These are phyloP conservation scores for Entelurus aequoreus DNA, from an alignment of 2,113 vertebrate species.

Conservation along the genomic window DNA sequence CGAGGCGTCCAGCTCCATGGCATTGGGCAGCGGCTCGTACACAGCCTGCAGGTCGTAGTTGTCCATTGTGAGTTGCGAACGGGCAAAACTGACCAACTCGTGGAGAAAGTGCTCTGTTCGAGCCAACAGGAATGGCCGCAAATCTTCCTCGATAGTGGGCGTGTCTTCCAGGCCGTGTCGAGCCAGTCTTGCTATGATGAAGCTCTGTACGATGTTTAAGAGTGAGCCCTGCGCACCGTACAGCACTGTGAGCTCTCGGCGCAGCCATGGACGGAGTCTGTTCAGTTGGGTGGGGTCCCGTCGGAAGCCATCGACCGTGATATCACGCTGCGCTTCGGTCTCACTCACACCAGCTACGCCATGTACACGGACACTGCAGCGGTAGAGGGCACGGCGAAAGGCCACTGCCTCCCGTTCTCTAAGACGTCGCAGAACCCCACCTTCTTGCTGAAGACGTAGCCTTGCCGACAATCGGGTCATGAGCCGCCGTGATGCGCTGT, in stretches of 20 bases:
- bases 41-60: constrained; percentile 82
- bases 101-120: constrained; percentile 88
- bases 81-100: constrained; percentile 84
- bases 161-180: constrained; percentile 79
- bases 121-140: constrained; percentile 82
- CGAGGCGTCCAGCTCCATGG: constrained; percentile 59
- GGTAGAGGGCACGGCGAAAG: constrained; percentile 55
- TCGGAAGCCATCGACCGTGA: constrained; percentile 82
- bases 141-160: constrained; percentile 74
- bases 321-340: constrained; percentile 69
- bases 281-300: constrained; percentile 78
- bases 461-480: constrained; percentile 31
- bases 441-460: constrained; percentile 42
- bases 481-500: constrained; percentile 30
- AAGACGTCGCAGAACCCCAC: constrained; percentile 19
- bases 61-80: constrained; percentile 82
- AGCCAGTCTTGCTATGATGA: constrained; percentile 79
- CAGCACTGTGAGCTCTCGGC: constrained; percentile 82
- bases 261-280: constrained; percentile 83
- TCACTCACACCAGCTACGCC: constrained; percentile 47
- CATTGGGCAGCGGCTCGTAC: constrained; percentile 77
- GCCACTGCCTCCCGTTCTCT: constrained; percentile 45
- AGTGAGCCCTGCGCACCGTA: constrained; percentile 82
- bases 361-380: constrained; percentile 68
- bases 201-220: constrained; percentile 81